phyloP scores from a whole-genome alignment of 2,888 invertebrate genomes.

The Scelioninae gen. 2 region DNA sequence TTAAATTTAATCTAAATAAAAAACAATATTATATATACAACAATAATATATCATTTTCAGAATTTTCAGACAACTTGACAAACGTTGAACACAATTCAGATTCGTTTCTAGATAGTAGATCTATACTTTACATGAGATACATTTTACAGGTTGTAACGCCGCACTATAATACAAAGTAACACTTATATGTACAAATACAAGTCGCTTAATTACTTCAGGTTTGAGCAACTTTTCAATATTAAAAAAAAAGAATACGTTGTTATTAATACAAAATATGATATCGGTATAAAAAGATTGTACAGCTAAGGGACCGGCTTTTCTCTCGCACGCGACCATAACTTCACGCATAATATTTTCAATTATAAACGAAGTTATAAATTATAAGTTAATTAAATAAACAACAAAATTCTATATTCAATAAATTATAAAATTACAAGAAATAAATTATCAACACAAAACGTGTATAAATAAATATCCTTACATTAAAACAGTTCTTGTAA shows the following conservation, averaged over 20 bases:
- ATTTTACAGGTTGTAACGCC: constrained; percentile 35
- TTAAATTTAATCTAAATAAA: neutral
- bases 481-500: constrained; percentile 17
- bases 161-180: constrained; percentile 25
- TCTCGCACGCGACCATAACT: no score
- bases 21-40: neutral
- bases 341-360: no score
- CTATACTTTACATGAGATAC: constrained; percentile 25
- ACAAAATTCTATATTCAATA: constrained; percentile 4
- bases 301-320: no score
- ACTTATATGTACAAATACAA: constrained; percentile 50
- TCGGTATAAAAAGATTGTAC: no score
- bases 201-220: constrained; percentile 39
- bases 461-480: constrained; percentile 42
- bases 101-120: constrained; percentile 40
- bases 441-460: constrained; percentile 37
- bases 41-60: no score
- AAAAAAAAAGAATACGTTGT: constrained; percentile 1
- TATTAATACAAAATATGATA: no score
- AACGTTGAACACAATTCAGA: constrained; percentile 8
- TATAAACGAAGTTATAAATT: no score
- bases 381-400: constrained; percentile 3
- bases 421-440: constrained; percentile 15
- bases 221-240: constrained; percentile 55
- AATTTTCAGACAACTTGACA: neutral